Percentiles rank a stretch among this genome's conserved stretches.
Evolutionary conservation across 2,888 invertebrate genomes (phyloP).

Genomic region (Limenitis camilla): DNA sequence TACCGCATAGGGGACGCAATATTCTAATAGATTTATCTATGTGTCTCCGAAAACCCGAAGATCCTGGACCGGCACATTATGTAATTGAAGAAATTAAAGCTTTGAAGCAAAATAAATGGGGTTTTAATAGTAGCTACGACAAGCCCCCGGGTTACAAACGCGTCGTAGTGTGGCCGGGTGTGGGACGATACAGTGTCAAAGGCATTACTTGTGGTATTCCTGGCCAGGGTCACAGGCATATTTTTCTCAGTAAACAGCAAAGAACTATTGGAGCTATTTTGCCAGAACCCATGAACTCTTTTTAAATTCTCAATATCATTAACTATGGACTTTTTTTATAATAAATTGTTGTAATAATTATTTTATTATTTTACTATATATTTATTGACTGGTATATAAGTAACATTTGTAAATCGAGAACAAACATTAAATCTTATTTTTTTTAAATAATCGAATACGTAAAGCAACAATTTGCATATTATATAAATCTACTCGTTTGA

Average conservation of each 20-base stretch:
- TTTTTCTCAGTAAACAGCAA: slow-evolving; percentile 47
- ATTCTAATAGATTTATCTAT: slow-evolving; percentile 66
- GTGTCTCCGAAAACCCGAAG: slow-evolving; percentile 58
- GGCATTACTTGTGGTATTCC: slow-evolving; percentile 33
- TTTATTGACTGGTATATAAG: too few species aligned
- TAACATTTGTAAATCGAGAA: too few species aligned
- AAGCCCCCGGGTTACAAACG: slow-evolving; percentile 50
- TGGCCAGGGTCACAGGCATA: slow-evolving; percentile 54
- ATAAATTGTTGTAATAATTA: too few species aligned
- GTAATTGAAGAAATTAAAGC: slow-evolving; percentile 33
- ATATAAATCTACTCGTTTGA: too few species aligned
- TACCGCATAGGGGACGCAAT: slow-evolving; percentile 56
- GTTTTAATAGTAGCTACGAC: slow-evolving; percentile 58
- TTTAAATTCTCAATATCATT: slow-evolving; percentile 32
- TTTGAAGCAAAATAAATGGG: slow-evolving; percentile 39
- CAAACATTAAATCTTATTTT: too few species aligned
- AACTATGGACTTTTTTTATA: too few species aligned
- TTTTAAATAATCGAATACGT: too few species aligned
- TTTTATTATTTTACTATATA: too few species aligned
- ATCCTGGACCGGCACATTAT: slow-evolving; percentile 72
- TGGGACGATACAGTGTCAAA: slow-evolving; percentile 48
- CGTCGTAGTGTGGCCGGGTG: slow-evolving; percentile 56
- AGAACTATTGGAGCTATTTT: slow-evolving; percentile 54
- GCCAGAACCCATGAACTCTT: slow-evolving; percentile 52
- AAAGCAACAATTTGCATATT: too few species aligned